phyloP scores from a whole-genome alignment of 2,113 vertebrate species.

The Sula dactylatra region DNA sequence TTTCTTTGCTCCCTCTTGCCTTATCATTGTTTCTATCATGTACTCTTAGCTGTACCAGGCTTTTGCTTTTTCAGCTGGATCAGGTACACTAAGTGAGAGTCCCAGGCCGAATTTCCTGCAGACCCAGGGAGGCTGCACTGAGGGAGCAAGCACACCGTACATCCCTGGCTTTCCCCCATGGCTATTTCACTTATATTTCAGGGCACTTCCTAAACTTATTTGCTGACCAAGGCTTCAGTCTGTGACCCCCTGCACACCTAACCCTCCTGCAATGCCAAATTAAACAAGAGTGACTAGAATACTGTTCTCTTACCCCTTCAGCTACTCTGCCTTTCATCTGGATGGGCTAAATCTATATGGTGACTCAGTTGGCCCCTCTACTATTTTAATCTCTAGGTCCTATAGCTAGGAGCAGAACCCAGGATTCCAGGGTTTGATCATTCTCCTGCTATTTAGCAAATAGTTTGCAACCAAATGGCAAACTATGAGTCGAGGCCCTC shows the following conservation, averaged over 20 bases:
- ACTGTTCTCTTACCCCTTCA: not conserved
- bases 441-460: not conserved
- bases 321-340: not conserved
- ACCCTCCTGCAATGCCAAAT: not conserved
- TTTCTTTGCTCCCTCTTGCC: constrained; percentile 14
- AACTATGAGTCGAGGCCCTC: constrained; percentile 6
- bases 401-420: not conserved
- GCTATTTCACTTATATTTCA: not conserved
- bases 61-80: constrained; percentile 31
- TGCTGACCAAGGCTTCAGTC: not conserved
- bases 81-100: not conserved
- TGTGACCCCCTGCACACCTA: not conserved
- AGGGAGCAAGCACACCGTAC: not conserved
- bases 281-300: not conserved
- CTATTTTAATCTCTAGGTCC: not conserved
- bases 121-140: not conserved
- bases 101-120: not conserved
- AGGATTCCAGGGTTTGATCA: not conserved
- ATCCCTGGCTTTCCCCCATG: not conserved
- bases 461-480: constrained; percentile 37
- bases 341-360: not conserved
- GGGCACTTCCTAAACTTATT: not conserved
- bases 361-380: not conserved
- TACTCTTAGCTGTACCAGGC: not conserved
- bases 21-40: constrained; percentile 18